phyloP scores from a whole-genome alignment of 1,140 invertebrate species.

The Argopecten irradians region DNA sequence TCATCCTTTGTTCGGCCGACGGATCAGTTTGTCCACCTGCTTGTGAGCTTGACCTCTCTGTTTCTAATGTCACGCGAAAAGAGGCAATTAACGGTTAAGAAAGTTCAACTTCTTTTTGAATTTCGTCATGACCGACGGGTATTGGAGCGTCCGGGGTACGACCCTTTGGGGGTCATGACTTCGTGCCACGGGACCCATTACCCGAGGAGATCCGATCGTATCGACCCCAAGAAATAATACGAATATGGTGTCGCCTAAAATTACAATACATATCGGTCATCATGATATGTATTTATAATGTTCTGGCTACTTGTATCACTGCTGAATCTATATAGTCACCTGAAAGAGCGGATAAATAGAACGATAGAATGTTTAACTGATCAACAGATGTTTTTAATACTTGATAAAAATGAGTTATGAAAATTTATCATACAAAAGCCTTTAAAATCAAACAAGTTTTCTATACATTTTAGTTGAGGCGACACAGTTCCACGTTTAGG shows the following conservation, averaged over 20 bases:
- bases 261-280: background rate
- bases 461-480: no score
- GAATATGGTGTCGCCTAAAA: background rate
- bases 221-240: background rate
- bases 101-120: slow-evolving; percentile 52
- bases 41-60: slow-evolving; percentile 34
- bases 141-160: slow-evolving; percentile 26
- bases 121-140: slow-evolving; percentile 47
- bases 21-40: slow-evolving; percentile 45
- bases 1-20: slow-evolving; percentile 38
- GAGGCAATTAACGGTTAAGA: slow-evolving; percentile 51
- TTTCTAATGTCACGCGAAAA: slow-evolving; percentile 38
- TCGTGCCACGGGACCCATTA: background rate
- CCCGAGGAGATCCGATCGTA: background rate
- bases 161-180: background rate
- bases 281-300: background rate
- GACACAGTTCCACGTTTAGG: no score
- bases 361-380: no score
- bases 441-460: no score
- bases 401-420: background rate
- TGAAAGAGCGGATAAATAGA: background rate
- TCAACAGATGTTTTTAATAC: no score
- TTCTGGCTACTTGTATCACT: background rate
- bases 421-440: no score
- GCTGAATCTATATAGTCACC: background rate